Evolutionary conservation across 1,140 invertebrate genomes (phyloP), one percentile per base, ranked within the genome.

Genomic region (Linepithema humile): DNA sequence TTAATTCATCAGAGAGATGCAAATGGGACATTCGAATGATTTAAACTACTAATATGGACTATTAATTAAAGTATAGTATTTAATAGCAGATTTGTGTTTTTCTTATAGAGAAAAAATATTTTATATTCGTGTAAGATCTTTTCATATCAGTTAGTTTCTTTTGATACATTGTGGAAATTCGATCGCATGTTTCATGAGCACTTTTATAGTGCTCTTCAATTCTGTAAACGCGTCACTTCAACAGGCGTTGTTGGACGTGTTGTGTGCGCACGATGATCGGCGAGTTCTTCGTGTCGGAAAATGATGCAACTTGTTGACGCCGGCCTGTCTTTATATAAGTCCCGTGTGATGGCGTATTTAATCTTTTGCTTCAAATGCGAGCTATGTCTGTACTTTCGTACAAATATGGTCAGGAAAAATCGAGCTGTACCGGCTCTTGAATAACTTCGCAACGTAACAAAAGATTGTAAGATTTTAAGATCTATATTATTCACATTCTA

Each of bases 291-390:
- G 73, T 55, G 70, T 83, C 43, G 55, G 55, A 74, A 82, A 83
- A 78, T 83, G 82, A 83, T 83, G 82, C 73, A 83, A 83, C 73
- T 83, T 83, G 82, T 83, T 83, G 82, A 83, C 82, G 29, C 40
- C 82, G 72, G 38, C 12, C 73, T 64, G 72, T 65, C 74, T 83
- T 83, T 65, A 83, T 65, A 65, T 83, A 83, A 83, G 82, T 78
- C 50, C 59, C 45, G 29, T 78, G 73, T 77, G n/a, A 83, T 72
- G 59, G 59, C 82, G 48, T 38, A 64, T 83, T 80, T 53, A 80
- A 12, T 78, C 80, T 73, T 83, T 82, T 59, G 40, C 35, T 70
- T 53, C 29, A 32, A 57, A 40, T 64, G 64, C 74, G 43, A 50
- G n/a, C 17, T 17, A 35, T 35, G 40, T 12, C 15, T 12, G 59